phyloP scores from a whole-genome alignment of 2,797 vertebrate species.

The Netta rufina region DNA sequence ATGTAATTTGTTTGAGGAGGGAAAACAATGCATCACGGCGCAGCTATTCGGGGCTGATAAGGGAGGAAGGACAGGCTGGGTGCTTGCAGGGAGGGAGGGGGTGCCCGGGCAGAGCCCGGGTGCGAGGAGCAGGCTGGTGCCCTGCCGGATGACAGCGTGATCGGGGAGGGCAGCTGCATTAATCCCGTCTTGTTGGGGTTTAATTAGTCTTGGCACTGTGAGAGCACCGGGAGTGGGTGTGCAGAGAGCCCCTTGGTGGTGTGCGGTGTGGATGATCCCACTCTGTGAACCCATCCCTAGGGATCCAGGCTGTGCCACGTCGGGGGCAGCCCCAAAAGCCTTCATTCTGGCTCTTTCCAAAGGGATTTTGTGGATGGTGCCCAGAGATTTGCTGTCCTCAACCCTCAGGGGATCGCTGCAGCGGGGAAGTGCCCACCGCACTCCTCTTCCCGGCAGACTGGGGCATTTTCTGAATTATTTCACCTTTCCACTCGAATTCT shows the following conservation, averaged over 20 bases:
- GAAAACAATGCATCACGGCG: conserved; percentile 35
- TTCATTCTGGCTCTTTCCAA: not conserved
- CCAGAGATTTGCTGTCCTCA: not conserved
- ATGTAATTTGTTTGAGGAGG: conserved; percentile 59
- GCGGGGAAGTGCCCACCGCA: not conserved
- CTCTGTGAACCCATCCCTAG: not conserved
- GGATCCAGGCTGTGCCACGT: not conserved
- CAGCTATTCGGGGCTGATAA: conserved; percentile 56
- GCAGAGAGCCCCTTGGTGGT: not conserved
- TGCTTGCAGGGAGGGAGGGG: not conserved
- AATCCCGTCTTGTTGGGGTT: not conserved
- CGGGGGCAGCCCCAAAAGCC: not conserved
- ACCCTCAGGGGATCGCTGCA: rapidly evolving
- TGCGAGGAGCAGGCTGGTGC: not conserved
- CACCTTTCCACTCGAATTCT: no score
- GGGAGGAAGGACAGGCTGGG: not conserved
- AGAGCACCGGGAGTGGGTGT: not conserved
- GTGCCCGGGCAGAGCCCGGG: not conserved
- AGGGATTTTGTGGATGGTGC: not conserved
- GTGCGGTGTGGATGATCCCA: not conserved
- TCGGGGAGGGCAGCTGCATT: rapidly evolving
- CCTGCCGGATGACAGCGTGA: not conserved
- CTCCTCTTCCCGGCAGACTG: not conserved
- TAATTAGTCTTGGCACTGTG: not conserved
- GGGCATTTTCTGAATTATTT: not conserved